These are phyloP conservation scores for Caenorhabditis afra DNA, from an alignment of 2,888 invertebrate genomes.

Conservation along the genomic window DNA sequence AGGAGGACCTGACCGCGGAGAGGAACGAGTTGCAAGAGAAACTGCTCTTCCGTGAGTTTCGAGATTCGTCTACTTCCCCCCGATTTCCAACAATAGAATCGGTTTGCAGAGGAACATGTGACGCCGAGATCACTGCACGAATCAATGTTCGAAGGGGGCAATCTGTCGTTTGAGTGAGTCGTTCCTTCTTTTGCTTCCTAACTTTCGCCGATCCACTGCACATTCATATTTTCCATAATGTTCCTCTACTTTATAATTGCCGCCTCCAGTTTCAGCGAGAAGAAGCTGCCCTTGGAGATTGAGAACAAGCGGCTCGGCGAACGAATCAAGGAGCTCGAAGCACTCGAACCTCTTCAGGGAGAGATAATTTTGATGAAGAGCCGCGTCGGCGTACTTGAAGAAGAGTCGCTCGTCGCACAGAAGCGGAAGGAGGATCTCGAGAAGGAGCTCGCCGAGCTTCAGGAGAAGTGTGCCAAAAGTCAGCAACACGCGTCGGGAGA, in stretches of 20 bases:
- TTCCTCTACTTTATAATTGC: no score
- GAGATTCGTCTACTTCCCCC: background rate
- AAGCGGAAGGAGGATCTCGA: slow-evolving; percentile 42
- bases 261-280: slow-evolving; percentile 42
- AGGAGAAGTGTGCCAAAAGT: slow-evolving; percentile 42
- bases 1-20: slow-evolving; percentile 39
- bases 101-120: slow-evolving; percentile 28
- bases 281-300: slow-evolving; percentile 45
- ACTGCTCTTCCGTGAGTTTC: slow-evolving; percentile 26
- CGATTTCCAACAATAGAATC: background rate
- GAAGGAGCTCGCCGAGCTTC: slow-evolving; percentile 26
- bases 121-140: slow-evolving; percentile 53
- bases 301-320: slow-evolving; percentile 50
- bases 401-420: slow-evolving; percentile 26
- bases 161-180: slow-evolving; percentile 47
- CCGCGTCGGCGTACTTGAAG: slow-evolving; percentile 38
- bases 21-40: slow-evolving; percentile 41
- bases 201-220: background rate
- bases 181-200: background rate
- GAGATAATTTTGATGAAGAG: slow-evolving; percentile 44
- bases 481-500: slow-evolving; percentile 33
- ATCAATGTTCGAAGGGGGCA: slow-evolving; percentile 50
- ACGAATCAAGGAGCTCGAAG: slow-evolving; percentile 52
- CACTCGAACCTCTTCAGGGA: slow-evolving; percentile 47
- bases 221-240: background rate